Evolutionary conservation across 1,140 invertebrate species (phyloP), one percentile per base, ranked within the genome.

Genomic region (Hycleus cichorii): DNA sequence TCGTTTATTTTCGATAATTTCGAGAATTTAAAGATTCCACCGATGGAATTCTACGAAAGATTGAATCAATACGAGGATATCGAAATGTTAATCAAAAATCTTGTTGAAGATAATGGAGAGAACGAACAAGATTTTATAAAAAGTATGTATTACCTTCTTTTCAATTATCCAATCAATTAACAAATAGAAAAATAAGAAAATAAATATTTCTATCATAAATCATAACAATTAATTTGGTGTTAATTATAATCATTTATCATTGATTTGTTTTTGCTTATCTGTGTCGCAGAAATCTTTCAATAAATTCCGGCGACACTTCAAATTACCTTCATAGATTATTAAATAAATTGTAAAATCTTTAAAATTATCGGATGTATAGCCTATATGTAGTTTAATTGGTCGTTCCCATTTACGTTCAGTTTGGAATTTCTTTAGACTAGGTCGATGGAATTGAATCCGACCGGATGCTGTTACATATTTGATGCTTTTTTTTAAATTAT

Each of bases 291-390:
- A 73, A n/a, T 69, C 69, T 38, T 63, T 65, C 58, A 81, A 65
- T 24, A 83, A 69, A 71, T 82, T 83, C 50, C 79, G 71, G 42
- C 76, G 68, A 66, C 81, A 82, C 64, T 78, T 79, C 65, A 75
- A 77, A 58, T 80, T 79, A 66, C 79, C 78, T 62, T 76, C 75
- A 63, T 82, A 82, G 32, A 76, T 72, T 39, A 82, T 75, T 43
- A 73, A 72, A 75, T 80, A 78, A 60, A 82, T 78, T 10, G 76
- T 78, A 63, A 76, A 80, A 60, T 81, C 77, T n/a, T 78, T 76
- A 44, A 73, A 62, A 60, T 76, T 66, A 44, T 74, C 74, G 54
- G 75, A 72, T 0, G 76, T 76, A 68, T 80, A 82, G 48, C 75
- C 78, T 3, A 81, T 74, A 64, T 80, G 77, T 32, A 81, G 64